Conservation (phyloP, 2,797 vertebrate genomes). For the Megalops cyprinoides region DNA sequence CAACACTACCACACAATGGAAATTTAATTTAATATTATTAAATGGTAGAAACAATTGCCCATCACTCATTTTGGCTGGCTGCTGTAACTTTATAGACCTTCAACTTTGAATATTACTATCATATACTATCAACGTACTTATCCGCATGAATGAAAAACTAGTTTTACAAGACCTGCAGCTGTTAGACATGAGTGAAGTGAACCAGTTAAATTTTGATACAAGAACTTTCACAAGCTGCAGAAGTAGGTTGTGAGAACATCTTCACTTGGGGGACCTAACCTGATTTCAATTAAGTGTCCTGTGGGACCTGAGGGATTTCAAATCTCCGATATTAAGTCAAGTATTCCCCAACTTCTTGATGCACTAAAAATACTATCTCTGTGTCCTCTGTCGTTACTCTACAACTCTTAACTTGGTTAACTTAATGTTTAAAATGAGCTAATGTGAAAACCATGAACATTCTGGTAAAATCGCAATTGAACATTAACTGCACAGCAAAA, state of each 20-base stretch:
- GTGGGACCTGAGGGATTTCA: conserved; percentile 65
- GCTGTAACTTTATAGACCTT: not conserved
- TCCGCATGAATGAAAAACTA: conserved; percentile 3
- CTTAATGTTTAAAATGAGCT: no score
- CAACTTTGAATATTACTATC: not conserved
- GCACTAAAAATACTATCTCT: conserved; percentile 74
- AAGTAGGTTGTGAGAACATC: conserved; percentile 75
- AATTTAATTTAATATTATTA: not conserved
- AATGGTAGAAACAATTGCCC: no score
- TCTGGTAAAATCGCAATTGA: conserved; percentile 6
- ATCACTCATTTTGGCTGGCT: not conserved
- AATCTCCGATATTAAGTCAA: conserved; percentile 66
- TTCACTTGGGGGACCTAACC: conserved; percentile 79
- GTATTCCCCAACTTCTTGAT: conserved; percentile 61
- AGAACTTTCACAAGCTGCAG: conserved; percentile 69
- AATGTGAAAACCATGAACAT: conserved; percentile 31
- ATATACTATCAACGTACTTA: not conserved
- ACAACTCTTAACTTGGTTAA: conserved; percentile 53
- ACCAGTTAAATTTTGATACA: conserved; percentile 59
- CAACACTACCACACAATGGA: not conserved
- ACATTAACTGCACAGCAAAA: not conserved
- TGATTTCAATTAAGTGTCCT: conserved; percentile 77
- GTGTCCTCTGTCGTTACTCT: conserved; percentile 64
- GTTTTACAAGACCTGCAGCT: conserved; percentile 7
- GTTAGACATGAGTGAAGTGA: conserved; percentile 37